Conservation (phyloP, 2,113 vertebrate genomes). For the Alaudala cheleensis region DNA sequence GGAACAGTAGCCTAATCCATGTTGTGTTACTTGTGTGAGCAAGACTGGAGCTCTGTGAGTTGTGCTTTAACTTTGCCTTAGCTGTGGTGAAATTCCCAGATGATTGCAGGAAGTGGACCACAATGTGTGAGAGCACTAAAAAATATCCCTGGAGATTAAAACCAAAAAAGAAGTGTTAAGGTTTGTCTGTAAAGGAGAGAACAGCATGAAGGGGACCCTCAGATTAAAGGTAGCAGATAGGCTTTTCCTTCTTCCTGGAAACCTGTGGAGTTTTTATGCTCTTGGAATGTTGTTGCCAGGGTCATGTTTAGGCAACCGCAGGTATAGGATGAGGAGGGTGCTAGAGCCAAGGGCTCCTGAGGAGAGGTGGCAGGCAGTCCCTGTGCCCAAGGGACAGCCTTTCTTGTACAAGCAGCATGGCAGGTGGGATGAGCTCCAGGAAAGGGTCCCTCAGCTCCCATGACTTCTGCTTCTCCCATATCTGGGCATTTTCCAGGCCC, state of each 20-base stretch:
- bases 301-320: neutral
- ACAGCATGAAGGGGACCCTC: neutral
- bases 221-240: neutral
- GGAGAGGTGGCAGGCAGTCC: rapidly evolving
- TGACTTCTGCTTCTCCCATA: neutral
- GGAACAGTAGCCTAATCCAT: neutral
- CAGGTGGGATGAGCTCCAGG: neutral
- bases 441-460: neutral
- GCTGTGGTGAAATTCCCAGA: neutral
- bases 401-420: neutral
- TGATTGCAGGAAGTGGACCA: neutral
- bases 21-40: neutral
- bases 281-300: neutral
- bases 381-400: neutral
- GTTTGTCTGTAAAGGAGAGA: neutral
- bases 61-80: neutral
- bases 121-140: neutral
- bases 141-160: neutral
- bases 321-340: neutral
- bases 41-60: neutral
- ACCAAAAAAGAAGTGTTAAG: neutral
- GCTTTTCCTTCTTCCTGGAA: neutral
- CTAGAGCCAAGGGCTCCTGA: neutral
- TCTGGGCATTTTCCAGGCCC: neutral
- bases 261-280: neutral